These are phyloP conservation scores for Lagria hirta DNA, from an alignment of 2,888 invertebrate species.

Conservation along the genomic window DNA sequence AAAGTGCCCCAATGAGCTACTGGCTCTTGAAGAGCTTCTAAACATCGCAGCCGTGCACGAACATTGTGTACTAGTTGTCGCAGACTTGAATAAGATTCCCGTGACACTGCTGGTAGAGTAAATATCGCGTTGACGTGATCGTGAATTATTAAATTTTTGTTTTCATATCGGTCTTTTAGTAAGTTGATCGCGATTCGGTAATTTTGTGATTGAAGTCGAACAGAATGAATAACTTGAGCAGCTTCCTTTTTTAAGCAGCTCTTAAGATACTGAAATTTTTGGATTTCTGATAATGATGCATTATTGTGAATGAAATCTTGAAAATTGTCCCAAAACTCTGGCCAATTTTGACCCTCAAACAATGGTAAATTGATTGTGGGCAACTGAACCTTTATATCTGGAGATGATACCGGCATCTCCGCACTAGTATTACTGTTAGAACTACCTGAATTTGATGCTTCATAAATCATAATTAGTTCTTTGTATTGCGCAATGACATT, in stretches of 20 bases:
- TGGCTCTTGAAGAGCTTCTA: constrained; percentile 27
- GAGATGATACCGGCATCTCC: not conserved
- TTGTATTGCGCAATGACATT: not conserved
- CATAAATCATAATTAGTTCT: not conserved
- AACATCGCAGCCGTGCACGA: constrained; percentile 8
- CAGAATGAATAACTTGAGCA: constrained; percentile 6
- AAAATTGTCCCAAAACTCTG: constrained; percentile 23
- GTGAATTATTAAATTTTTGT: constrained; percentile 25
- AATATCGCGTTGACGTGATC: constrained; percentile 25
- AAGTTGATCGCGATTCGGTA: constrained; percentile 28
- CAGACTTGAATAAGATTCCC: constrained; percentile 6
- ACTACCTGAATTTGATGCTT: not conserved
- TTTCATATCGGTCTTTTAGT: constrained; percentile 25
- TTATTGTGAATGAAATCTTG: constrained; percentile 20
- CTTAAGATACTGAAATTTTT: constrained; percentile 19
- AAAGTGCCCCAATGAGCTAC: constrained; percentile 33
- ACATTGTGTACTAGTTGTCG: constrained; percentile 11
- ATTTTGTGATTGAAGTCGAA: constrained; percentile 24
- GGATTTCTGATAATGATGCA: constrained; percentile 4
- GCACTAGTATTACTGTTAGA: not conserved
- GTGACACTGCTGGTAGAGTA: constrained; percentile 9
- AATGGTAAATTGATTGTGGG: constrained; percentile 6
- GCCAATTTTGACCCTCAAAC: constrained; percentile 12
- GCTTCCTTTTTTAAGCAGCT: constrained; percentile 7
- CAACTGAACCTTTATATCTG: not conserved